These are phyloP conservation scores for human (Homo sapiens) DNA, from an alignment of 2,113 vertebrate genomes.

Conservation along the genomic window GRCh38 chrX:40066501-40067000, in stretches of 20 bases:
- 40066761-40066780: neutral
- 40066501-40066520: neutral
- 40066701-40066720: neutral
- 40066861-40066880: neutral
- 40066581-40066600: neutral
- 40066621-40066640: neutral
- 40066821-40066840: neutral
- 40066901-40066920: neutral
- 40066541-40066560: neutral
- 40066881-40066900: neutral
- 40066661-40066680: neutral
- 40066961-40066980: neutral
- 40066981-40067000: neutral
- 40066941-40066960: neutral
- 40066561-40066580: neutral
- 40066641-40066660: neutral
- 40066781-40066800: neutral
- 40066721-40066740: neutral
- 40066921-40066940: neutral
- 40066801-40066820: neutral
- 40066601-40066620: neutral
- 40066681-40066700: neutral
- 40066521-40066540: neutral
- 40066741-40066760: neutral
- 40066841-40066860: neutral